phyloP scores from a whole-genome alignment of 2,797 vertebrate genomes.

The Erethizon dorsatum region DNA sequence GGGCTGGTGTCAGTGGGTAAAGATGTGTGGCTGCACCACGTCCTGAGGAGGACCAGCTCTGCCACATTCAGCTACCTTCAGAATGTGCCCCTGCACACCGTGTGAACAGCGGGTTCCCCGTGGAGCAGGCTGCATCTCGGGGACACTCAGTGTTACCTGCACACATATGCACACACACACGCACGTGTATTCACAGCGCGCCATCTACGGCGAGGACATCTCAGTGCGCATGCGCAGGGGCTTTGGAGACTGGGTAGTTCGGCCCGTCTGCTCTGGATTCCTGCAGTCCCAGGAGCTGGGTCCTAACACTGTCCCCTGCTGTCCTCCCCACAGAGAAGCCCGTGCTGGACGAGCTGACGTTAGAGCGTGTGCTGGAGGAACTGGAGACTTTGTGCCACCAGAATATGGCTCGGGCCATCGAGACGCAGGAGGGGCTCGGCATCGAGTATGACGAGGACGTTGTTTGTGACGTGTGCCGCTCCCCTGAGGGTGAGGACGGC shows the following conservation, averaged over 20 bases:
- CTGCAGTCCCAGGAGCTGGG: background rate
- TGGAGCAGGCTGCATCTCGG: background rate
- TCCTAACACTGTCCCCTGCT: background rate
- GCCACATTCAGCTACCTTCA: background rate
- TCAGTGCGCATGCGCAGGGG: rapidly evolving
- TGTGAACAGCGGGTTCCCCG: background rate
- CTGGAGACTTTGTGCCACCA: constrained; percentile 95
- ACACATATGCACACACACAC: rapidly evolving
- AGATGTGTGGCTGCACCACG: no score
- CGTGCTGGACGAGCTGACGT: constrained; percentile 95
- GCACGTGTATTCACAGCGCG: background rate
- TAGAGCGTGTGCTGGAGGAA: constrained; percentile 96
- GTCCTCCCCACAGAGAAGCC: constrained; percentile 92
- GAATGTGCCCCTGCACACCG: background rate
- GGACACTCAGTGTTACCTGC: background rate
- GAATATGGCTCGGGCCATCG: constrained; percentile 96
- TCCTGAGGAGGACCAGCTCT: background rate
- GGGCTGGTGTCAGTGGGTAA: background rate
- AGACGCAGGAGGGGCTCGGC: constrained; percentile 96
- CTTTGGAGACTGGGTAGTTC: background rate
- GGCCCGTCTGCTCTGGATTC: background rate
- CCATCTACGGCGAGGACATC: background rate
- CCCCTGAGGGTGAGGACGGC: constrained; percentile 97
- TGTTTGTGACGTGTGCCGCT: constrained; percentile 98
- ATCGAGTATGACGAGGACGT: constrained; percentile 99